Percentiles rank a stretch among this genome's conserved stretches.
Evolutionary conservation across 2,797 vertebrate species (phyloP).

Genomic region (Sebastes itinus): DNA sequence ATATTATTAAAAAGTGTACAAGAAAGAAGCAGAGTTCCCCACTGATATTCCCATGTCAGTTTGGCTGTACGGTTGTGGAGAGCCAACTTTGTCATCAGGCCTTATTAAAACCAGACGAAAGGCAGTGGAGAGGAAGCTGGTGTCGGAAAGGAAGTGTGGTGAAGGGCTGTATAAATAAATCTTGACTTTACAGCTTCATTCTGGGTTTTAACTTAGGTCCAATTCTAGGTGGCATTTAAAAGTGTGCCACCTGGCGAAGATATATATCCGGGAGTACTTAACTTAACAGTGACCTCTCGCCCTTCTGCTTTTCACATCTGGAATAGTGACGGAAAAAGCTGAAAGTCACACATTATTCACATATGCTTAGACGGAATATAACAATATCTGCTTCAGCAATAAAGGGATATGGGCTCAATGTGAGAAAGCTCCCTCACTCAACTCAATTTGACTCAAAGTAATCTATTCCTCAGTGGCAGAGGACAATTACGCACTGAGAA

Average conservation of each 20-base stretch:
- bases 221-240: conserved; percentile 42
- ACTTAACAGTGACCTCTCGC: conserved; percentile 4
- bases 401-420: conserved; percentile 42
- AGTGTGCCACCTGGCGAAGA: conserved; percentile 21
- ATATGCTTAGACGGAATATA: conserved; percentile 21
- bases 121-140: conserved; percentile 1
- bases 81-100: conserved; percentile 28
- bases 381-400: conserved; percentile 10
- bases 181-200: conserved; percentile 36
- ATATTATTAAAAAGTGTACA: not conserved
- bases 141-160: conserved; percentile 3
- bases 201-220: conserved; percentile 24
- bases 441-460: conserved; percentile 42
- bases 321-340: conserved; percentile 22
- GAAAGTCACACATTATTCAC: conserved; percentile 30
- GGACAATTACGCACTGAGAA: conserved; percentile 59
- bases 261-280: conserved; percentile 12
- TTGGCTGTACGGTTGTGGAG: not conserved
- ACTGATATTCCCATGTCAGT: not conserved
- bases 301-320: conserved; percentile 41
- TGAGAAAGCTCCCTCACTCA: conserved; percentile 29
- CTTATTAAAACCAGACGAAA: conserved; percentile 52
- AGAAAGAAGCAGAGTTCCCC: not conserved
- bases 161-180: conserved; percentile 47
- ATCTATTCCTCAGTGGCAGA: conserved; percentile 46